Evolutionary conservation across 92 coral and sea anemone genomes (phyloP).

Genomic region (Epizoanthus illoricatus): DNA sequence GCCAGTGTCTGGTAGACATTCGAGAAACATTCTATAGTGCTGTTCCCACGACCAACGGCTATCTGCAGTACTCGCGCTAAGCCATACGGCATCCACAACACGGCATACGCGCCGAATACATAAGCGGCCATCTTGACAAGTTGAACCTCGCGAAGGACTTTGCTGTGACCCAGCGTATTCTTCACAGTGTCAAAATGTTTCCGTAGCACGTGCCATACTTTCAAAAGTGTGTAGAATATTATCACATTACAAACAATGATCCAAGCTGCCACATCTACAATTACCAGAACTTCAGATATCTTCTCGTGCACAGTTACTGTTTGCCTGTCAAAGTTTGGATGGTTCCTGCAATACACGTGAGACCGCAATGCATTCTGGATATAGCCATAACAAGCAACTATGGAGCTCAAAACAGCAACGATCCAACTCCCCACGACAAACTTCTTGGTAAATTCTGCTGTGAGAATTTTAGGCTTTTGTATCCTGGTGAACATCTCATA

Average conservation of each 20-base stretch:
- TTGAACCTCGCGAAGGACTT: constrained; percentile 12
- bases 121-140: constrained; percentile 37
- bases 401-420: background rate
- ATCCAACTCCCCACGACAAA: constrained; percentile 14
- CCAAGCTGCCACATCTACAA: constrained; percentile 21
- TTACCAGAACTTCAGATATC: constrained; percentile 9
- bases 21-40: constrained; percentile 5
- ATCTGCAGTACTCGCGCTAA: constrained; percentile 20
- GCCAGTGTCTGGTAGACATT: constrained; percentile 29
- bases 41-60: background rate
- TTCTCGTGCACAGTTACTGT: constrained; percentile 9
- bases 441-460: constrained; percentile 27
- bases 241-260: constrained; percentile 15
- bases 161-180: constrained; percentile 23
- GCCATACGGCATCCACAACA: constrained; percentile 34
- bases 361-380: constrained; percentile 32
- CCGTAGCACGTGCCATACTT: constrained; percentile 27
- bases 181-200: constrained; percentile 32
- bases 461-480: constrained; percentile 5
- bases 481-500: constrained; percentile 31
- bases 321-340: constrained; percentile 4
- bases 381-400: constrained; percentile 5
- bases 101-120: constrained; percentile 15
- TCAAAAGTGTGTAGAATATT: constrained; percentile 20
- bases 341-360: constrained; percentile 1